Percentiles rank a stretch among this genome's conserved stretches.
Evolutionary conservation across 2,888 invertebrate genomes (phyloP).

Genomic region (Hemistola chrysoprasaria): DNA sequence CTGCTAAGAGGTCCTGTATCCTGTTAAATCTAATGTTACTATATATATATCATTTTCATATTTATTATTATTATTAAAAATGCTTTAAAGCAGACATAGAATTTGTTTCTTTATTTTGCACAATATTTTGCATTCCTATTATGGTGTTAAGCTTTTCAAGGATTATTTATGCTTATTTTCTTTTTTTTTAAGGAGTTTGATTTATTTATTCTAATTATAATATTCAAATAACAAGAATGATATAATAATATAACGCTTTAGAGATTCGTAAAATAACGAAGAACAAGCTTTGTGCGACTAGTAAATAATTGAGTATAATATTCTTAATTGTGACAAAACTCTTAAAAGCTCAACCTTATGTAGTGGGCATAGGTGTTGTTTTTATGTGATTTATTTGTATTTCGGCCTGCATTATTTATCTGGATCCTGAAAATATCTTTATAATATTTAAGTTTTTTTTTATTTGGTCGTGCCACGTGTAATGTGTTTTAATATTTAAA

Average conservation of each 20-base stretch:
- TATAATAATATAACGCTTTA: too few species aligned
- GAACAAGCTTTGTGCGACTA: neutral
- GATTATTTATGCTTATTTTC: constrained; percentile 19
- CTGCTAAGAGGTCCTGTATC: too few species aligned
- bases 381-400: constrained; percentile 1
- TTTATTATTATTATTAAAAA: constrained; percentile 6
- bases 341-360: constrained; percentile 45
- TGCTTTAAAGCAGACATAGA: constrained; percentile 9
- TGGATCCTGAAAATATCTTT: constrained; percentile 34
- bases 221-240: too few species aligned
- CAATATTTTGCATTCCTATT: constrained; percentile 51
- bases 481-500: too few species aligned
- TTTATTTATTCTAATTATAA: constrained; percentile 2
- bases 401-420: constrained; percentile 31
- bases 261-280: neutral
- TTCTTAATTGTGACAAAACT: constrained; percentile 26
- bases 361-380: constrained; percentile 43
- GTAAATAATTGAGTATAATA: constrained; percentile 12
- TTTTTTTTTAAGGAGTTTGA: constrained; percentile 1
- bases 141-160: constrained; percentile 46
- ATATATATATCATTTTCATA: neutral
- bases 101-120: constrained; percentile 35
- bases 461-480: too few species aligned
- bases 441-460: too few species aligned
- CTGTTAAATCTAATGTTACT: too few species aligned